Evolutionary conservation across 2,888 invertebrate species (phyloP).

Genomic region (Caenorhabditis angaria): DNA sequence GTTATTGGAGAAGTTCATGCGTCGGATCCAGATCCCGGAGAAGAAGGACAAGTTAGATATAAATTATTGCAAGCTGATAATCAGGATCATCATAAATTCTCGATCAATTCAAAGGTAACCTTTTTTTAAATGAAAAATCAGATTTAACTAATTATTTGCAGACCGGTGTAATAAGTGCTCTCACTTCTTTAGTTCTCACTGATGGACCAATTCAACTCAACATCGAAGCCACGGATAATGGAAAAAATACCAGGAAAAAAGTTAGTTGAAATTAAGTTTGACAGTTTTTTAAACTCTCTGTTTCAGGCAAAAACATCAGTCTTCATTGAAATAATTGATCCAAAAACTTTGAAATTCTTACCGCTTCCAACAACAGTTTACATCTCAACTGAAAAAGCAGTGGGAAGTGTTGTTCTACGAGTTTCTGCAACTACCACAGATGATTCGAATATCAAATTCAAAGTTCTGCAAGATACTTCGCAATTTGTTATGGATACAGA

Average conservation of each 20-base stretch:
- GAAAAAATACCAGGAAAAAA: constrained; percentile 26
- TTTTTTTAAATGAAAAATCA: not conserved
- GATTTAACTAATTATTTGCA: too few species aligned
- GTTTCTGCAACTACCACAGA: constrained; percentile 38
- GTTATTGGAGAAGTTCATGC: constrained; percentile 59
- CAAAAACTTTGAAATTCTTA: constrained; percentile 55
- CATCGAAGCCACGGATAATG: constrained; percentile 62
- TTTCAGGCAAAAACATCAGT: constrained; percentile 14
- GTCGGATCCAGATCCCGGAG: constrained; percentile 66
- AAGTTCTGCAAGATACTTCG: constrained; percentile 43
- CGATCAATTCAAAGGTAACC: constrained; percentile 44
- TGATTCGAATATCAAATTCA: constrained; percentile 43
- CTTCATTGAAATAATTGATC: constrained; percentile 42
- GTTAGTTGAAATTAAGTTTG: not conserved
- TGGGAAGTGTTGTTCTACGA: constrained; percentile 61
- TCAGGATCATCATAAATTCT: constrained; percentile 39
- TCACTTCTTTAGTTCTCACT: constrained; percentile 33
- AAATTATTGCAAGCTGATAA: constrained; percentile 26
- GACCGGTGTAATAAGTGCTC: constrained; percentile 59
- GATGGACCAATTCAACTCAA: constrained; percentile 60
- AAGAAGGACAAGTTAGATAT: constrained; percentile 53
- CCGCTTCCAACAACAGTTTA: constrained; percentile 68
- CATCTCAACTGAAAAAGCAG: constrained; percentile 65
- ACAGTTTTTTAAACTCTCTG: not conserved
- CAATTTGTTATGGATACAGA: constrained; percentile 56